Percentiles rank a stretch among this genome's conserved stretches.
Evolutionary conservation across 2,888 invertebrate species (phyloP).

Genomic region (Podabrus alpinus): DNA sequence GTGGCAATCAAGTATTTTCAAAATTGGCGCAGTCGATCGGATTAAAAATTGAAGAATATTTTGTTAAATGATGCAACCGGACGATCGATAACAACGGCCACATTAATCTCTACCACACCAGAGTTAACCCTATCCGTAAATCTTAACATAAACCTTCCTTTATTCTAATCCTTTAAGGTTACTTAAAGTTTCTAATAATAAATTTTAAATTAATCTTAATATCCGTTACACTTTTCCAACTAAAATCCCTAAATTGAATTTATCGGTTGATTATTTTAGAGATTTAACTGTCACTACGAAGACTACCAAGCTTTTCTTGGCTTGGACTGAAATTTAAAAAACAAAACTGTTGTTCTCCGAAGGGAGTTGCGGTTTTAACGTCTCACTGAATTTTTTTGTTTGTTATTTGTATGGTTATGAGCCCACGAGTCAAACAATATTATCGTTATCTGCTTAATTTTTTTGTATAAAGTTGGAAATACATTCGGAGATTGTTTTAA

Average conservation of each 20-base stretch:
- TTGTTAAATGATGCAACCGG: not conserved
- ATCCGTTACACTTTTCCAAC: not conserved
- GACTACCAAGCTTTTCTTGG: not conserved
- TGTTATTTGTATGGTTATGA: not conserved
- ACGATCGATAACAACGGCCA: not conserved
- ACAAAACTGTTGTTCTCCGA: too few relatives aligned
- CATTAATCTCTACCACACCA: not conserved
- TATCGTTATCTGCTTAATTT: not conserved
- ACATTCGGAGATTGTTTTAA: not conserved
- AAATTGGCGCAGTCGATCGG: not conserved
- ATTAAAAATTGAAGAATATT: not conserved
- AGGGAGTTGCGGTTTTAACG: too few relatives aligned
- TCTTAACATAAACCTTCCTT: not conserved
- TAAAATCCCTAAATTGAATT: not conserved
- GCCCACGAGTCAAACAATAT: not conserved
- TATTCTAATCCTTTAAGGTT: not conserved
- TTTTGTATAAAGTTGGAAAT: not conserved
- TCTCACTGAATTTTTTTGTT: not conserved
- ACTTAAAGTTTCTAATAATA: not conserved
- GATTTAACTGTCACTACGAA: not conserved
- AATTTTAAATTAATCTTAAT: not conserved
- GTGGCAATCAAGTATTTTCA: not conserved
- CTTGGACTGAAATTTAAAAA: not conserved
- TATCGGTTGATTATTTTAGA: not conserved
- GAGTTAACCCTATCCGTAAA: not conserved